These are phyloP conservation scores for Argynnis bischoffii DNA, from an alignment of 2,888 invertebrate genomes.

Conservation along the genomic window DNA sequence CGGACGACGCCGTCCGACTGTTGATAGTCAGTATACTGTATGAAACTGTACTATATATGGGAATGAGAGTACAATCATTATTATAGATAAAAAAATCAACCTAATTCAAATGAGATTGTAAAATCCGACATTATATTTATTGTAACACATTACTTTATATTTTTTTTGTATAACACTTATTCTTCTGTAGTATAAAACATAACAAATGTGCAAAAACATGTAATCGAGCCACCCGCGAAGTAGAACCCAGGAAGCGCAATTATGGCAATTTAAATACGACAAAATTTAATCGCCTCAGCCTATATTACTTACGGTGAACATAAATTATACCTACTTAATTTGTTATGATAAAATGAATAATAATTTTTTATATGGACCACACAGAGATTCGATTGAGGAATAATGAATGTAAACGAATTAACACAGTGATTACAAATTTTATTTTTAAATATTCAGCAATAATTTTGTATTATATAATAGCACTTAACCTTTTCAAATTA, in stretches of 20 bases:
- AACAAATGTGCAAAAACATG: conserved; percentile 8
- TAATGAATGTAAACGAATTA: conserved; percentile 3
- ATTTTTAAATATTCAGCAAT: neutral
- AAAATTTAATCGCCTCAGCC: conserved; percentile 14
- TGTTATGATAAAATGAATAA: neutral
- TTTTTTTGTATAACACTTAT: too few relatives aligned
- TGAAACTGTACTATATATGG: conserved; percentile 29
- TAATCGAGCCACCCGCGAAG: conserved; percentile 19
- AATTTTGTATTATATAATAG: neutral
- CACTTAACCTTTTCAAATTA: conserved; percentile 5
- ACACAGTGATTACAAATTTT: neutral
- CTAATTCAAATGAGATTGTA: conserved; percentile 13
- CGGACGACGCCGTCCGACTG: conserved; percentile 44
- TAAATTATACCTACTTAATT: conserved; percentile 16
- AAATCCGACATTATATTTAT: too few relatives aligned
- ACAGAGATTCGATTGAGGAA: neutral
- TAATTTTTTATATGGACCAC: conserved; percentile 10
- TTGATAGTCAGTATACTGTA: conserved; percentile 38
- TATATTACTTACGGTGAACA: conserved; percentile 11
- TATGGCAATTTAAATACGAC: conserved; percentile 20
- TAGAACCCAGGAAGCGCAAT: conserved; percentile 1
- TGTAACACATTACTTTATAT: too few relatives aligned
- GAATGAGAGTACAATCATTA: conserved; percentile 16
- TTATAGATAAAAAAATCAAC: conserved; percentile 6
- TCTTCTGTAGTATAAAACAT: neutral